A percentile compares a stretch with the other conserved stretches of the same genome.
Conservation (phyloP, 2,797 vertebrate genomes). For the Poecilia gillii region DNA sequence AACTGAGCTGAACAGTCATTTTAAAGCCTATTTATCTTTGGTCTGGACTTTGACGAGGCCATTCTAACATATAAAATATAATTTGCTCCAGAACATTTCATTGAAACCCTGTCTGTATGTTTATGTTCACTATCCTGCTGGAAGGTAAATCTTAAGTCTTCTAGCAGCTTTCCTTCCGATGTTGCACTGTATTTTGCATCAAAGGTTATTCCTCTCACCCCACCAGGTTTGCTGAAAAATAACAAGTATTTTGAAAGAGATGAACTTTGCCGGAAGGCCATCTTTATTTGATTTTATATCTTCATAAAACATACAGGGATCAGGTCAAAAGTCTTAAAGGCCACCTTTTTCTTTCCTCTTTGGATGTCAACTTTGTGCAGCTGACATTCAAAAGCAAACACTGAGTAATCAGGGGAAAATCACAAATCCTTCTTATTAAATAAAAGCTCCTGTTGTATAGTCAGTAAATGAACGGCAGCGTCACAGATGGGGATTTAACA, state of each 20-base stretch:
- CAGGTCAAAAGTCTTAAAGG: conserved; percentile 27
- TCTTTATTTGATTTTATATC: not conserved
- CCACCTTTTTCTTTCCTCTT: conserved; percentile 25
- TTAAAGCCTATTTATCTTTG: not conserved
- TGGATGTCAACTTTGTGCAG: conserved; percentile 46
- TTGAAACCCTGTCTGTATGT: not conserved
- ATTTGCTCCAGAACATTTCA: not conserved
- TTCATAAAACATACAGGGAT: not conserved
- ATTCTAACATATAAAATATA: not conserved
- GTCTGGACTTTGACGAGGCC: not conserved
- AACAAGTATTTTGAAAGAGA: too few species aligned
- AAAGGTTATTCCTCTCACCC: too few species aligned
- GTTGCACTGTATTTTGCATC: not conserved
- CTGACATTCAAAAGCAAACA: conserved; percentile 32
- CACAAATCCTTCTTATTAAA: conserved; percentile 50
- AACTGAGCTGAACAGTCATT: not conserved
- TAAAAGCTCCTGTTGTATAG: conserved; percentile 40
- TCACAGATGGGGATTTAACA: conserved; percentile 24
- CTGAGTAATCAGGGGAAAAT: conserved; percentile 57
- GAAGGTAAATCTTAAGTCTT: not conserved
- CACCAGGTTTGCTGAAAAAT: too few species aligned
- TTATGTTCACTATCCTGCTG: not conserved
- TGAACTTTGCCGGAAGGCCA: too few species aligned
- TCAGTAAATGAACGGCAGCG: conserved; percentile 45
- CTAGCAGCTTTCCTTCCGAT: not conserved